Base-by-base conservation (phyloP, 2,797 vertebrate species). In the Notoglanidium macrostoma region DNA sequence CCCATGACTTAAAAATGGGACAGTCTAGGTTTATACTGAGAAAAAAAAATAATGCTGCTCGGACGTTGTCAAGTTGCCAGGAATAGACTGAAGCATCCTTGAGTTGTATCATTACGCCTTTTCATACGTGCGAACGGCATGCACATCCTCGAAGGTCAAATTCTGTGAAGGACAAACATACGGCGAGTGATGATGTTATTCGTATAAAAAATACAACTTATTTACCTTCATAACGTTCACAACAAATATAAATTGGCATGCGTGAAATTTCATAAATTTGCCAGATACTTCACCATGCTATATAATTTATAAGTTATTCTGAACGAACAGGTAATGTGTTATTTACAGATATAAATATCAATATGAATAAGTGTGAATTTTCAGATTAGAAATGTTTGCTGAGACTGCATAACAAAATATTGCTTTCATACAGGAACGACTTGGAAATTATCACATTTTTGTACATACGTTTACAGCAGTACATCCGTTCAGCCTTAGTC, bases 41-140 rank as follows among this genome's bases (percentile, higher is more conserved):
- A 46, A 46, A 90, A 83, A 87, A 85, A 88, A 80, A 87, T 85
- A 88, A 91, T 76, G 84, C 88, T 86, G 87, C 86, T 87, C 67
- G 85, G 81, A 67, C 73, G 59, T 88, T 54, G 91, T 91, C 91
- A 94, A 94, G 88, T 93, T 89, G 92, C 90, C 89, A 93, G 94
- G 92, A 92, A 91, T 90, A 86, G 88, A 87, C 89, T 89, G 89
- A 91, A 86, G 86, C 79, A 46, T 85, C 57, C 17, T 15, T 63
- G 63, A 3, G 70, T 72, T 29, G 73, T n/a, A 57, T 68, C 79
- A 15, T 95, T 96, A 99, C 3, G 97, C 98, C 93, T 98, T 99
- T 93, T 99, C 98, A 67, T 98, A 99, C 2, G 96, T 97, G 85
- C 98, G 98, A 86, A 98, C 95, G 1, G 97, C 96, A 92, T 97